Conservation (phyloP, 2,888 invertebrate species). For the Hypselothyrea guttata region DNA sequence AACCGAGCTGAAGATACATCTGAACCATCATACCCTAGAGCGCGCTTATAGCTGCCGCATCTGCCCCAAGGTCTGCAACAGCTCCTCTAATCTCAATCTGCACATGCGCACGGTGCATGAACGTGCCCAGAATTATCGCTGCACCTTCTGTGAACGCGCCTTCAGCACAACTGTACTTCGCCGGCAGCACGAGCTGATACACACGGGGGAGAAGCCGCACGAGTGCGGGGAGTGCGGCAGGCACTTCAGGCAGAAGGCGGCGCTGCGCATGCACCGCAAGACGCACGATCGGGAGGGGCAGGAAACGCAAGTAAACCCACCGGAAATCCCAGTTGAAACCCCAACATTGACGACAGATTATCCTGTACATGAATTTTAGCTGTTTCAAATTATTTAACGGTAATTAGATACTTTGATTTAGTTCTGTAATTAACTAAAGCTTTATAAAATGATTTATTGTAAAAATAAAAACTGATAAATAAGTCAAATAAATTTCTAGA, state of each 20-base stretch:
- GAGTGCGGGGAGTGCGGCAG: slow-evolving; percentile 73
- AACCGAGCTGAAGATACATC: slow-evolving; percentile 77
- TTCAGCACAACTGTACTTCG: slow-evolving; percentile 77
- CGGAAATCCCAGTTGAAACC: neutral
- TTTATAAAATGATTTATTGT: no score
- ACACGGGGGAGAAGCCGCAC: slow-evolving; percentile 80
- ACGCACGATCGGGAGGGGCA: slow-evolving; percentile 57
- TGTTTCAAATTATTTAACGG: no score
- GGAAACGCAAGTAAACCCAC: neutral
- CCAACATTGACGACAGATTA: neutral
- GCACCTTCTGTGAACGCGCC: slow-evolving; percentile 71
- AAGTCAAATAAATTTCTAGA: no score
- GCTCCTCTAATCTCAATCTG: slow-evolving; percentile 73
- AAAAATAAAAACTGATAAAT: no score
- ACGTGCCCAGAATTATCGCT: slow-evolving; percentile 67
- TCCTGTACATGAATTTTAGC: neutral
- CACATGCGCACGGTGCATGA: slow-evolving; percentile 79
- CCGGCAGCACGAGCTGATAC: slow-evolving; percentile 80
- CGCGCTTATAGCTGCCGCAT: slow-evolving; percentile 74
- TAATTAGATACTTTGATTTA: no score
- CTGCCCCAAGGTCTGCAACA: slow-evolving; percentile 77
- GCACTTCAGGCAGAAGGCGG: slow-evolving; percentile 74
- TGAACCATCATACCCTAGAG: slow-evolving; percentile 79
- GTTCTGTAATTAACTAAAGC: no score
- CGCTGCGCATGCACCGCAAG: slow-evolving; percentile 75